Evolutionary conservation across 2,888 invertebrate species (phyloP).

Genomic region (Rhagophthalmus giganteus): DNA sequence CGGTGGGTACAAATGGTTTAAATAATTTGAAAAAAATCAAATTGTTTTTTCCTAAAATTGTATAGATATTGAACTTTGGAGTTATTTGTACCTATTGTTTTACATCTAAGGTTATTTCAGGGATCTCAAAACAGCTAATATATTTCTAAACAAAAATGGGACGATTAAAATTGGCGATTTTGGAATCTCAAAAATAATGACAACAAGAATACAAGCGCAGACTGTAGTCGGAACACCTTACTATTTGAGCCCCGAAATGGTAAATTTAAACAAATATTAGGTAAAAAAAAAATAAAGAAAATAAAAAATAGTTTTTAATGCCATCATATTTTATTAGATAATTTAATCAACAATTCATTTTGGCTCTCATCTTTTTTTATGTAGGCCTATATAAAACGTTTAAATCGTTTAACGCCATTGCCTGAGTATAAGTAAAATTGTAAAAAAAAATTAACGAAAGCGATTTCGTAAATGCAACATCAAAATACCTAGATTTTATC

Average conservation of each 20-base stretch:
- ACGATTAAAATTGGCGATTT: slow-evolving; percentile 74
- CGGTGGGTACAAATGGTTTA: slow-evolving; percentile 50
- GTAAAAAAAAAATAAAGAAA: neutral
- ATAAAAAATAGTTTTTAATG: neutral
- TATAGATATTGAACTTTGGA: no score
- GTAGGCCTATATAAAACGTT: no score
- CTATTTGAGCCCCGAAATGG: slow-evolving; percentile 76
- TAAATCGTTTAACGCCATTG: no score
- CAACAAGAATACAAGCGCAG: slow-evolving; percentile 66
- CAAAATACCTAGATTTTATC: no score
- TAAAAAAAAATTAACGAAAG: no score
- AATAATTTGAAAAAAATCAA: no score
- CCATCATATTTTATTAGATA: no score
- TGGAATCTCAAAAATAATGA: slow-evolving; percentile 75
- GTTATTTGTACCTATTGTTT: no score
- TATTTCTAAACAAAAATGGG: slow-evolving; percentile 69
- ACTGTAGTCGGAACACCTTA: slow-evolving; percentile 75
- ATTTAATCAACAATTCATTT: neutral
- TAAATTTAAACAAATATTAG: slow-evolving; percentile 37
- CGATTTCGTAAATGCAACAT: no score
- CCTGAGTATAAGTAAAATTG: no score
- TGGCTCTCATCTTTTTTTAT: neutral
- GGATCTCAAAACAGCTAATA: slow-evolving; percentile 74
- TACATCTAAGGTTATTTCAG: slow-evolving; percentile 50
- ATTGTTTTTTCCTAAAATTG: no score